phyloP scores from a whole-genome alignment of 2,888 invertebrate species.

The Apotomis capreana region DNA sequence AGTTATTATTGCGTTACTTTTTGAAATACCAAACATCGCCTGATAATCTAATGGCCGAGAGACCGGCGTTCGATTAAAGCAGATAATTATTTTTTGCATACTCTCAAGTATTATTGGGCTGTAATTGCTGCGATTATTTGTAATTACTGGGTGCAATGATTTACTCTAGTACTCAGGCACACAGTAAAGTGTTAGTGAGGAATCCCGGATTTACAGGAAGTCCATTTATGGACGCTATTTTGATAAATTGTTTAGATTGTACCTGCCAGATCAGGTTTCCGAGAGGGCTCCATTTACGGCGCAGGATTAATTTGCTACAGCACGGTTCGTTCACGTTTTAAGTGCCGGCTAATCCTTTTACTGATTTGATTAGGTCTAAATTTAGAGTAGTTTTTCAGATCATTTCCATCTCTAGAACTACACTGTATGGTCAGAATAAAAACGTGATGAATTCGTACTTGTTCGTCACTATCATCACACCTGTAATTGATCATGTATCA shows the following conservation, averaged over 20 bases:
- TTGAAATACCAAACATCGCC: conserved; percentile 63
- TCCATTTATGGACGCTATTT: conserved; percentile 77
- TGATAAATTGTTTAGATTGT: conserved; percentile 77
- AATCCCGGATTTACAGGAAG: conserved; percentile 72
- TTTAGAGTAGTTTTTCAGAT: conserved; percentile 16
- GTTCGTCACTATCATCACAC: conserved; percentile 40
- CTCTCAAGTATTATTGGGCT: conserved; percentile 37
- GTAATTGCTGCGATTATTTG: conserved; percentile 40
- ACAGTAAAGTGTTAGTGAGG: conserved; percentile 52
- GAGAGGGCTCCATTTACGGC: conserved; percentile 73
- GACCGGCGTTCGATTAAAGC: conserved; percentile 42
- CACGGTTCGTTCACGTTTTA: conserved; percentile 30
- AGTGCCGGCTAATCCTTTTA: conserved; percentile 43
- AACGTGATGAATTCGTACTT: conserved; percentile 48
- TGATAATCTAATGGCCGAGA: conserved; percentile 57
- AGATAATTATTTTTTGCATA: conserved; percentile 26
- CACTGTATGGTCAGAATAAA: conserved; percentile 43
- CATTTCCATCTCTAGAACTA: conserved; percentile 41
- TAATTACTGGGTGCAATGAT: conserved; percentile 22
- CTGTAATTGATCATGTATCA: conserved; percentile 24
- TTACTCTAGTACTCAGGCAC: conserved; percentile 4
- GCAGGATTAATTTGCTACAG: conserved; percentile 72
- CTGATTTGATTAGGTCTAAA: conserved; percentile 32
- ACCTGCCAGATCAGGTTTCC: conserved; percentile 75
- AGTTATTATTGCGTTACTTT: conserved; percentile 75